Evolutionary conservation across 2,113 vertebrate species (phyloP).

Genomic region (Brienomyrus brachyistius): DNA sequence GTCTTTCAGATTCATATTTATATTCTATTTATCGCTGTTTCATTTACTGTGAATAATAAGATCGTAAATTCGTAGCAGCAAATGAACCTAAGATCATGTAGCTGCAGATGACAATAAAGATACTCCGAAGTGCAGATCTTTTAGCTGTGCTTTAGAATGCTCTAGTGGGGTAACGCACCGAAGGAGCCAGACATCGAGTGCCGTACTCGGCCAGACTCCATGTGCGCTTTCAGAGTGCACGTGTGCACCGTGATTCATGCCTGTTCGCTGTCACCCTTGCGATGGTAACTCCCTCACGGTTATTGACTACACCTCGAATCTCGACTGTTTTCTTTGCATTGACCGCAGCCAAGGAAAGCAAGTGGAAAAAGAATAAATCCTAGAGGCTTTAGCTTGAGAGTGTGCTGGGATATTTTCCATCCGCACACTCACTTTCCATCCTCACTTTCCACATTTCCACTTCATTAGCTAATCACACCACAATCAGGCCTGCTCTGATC

Average conservation of each 20-base stretch:
- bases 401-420: constrained; percentile 41
- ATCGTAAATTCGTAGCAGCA: background rate
- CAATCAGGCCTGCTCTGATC: constrained; percentile 22
- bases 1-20: background rate
- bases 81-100: background rate
- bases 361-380: constrained; percentile 34
- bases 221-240: background rate
- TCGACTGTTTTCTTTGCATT: constrained; percentile 5
- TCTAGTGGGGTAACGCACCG: background rate
- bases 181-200: background rate
- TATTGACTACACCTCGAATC: background rate
- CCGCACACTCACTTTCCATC: constrained; percentile 8
- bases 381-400: constrained; percentile 28
- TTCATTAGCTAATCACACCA: constrained; percentile 28
- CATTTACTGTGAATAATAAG: background rate
- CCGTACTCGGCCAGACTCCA: background rate
- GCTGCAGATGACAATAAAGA: background rate
- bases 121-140: background rate
- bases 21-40: background rate
- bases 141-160: background rate
- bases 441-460: constrained; percentile 31
- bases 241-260: background rate
- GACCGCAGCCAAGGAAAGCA: constrained; percentile 44
- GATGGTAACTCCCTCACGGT: background rate
- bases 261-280: background rate